Conservation (phyloP, 1,140 invertebrate genomes). For the Drosophila subobscura region DNA sequence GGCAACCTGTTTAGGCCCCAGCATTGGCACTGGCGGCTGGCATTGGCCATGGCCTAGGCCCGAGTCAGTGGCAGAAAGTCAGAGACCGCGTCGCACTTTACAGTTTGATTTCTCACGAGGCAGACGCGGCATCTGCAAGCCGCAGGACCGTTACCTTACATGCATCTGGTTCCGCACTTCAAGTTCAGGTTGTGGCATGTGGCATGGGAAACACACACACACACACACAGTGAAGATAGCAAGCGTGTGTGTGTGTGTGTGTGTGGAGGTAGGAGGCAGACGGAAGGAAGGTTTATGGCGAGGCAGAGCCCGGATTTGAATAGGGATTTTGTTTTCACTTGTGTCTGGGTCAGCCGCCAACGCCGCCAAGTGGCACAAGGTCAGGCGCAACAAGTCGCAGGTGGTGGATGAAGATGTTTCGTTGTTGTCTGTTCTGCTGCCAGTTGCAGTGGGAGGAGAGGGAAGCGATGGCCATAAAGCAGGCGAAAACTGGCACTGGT, state of each 20-base stretch:
- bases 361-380: slow-evolving; percentile 70
- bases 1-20: slow-evolving; percentile 72
- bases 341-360: slow-evolving; percentile 59
- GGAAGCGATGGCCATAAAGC: too few species aligned
- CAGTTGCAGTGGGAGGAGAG: not conserved
- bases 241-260: not conserved
- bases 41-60: slow-evolving; percentile 22
- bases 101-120: slow-evolving; percentile 81
- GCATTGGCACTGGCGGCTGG: slow-evolving; percentile 33
- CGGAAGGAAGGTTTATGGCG: slow-evolving; percentile 9
- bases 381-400: slow-evolving; percentile 55
- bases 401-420: slow-evolving; percentile 55
- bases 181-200: slow-evolving; percentile 71
- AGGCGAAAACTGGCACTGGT: slow-evolving; percentile 15
- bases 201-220: slow-evolving; percentile 15
- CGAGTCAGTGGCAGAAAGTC: slow-evolving; percentile 22
- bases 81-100: slow-evolving; percentile 71
- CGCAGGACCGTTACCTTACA: slow-evolving; percentile 78
- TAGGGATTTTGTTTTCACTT: slow-evolving; percentile 81
- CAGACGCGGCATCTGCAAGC: slow-evolving; percentile 53
- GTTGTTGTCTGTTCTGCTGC: too few species aligned
- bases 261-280: not conserved
- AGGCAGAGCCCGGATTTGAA: slow-evolving; percentile 67
- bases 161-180: slow-evolving; percentile 80
- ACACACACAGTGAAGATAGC: not conserved